Base-by-base conservation (phyloP, 2,888 invertebrate genomes). In the Amblyjoppa proteus region DNA sequence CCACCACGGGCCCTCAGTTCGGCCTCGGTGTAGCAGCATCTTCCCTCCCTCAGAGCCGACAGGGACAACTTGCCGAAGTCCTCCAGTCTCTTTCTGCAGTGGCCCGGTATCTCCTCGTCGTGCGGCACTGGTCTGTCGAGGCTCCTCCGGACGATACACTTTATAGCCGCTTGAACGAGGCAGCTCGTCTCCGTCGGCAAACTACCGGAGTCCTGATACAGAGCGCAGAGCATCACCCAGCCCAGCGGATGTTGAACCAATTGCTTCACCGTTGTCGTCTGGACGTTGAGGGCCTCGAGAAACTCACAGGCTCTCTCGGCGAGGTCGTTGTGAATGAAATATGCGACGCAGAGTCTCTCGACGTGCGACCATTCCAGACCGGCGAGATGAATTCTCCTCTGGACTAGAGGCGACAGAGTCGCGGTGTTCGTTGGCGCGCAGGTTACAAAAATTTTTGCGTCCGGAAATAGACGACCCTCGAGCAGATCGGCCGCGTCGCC, bases 401-500 rank as follows among this genome's bases (percentile, higher is more conserved):
- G 95, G 13, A 95, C 94, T 34, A 94, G 91, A 0, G 94, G 94
- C 9, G 94, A 92, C 38, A 95, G 89, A 45, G 93, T 94, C 9
- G 90, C 88, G 41, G 94, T 93, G 83, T 94, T 93, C 56, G 92
- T 92, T 0, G 95, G 92, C 7, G 94, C 94, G 61, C 95, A 95
- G 34, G 95, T 95, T 64, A 95, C 94, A 73, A 95, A 91, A 31
- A 95, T 94, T 80, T 95, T 93, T 2, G 95, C 94, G 84, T 95
- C 95, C 0, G 95, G 95, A 88, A 95, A 95, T 41, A 95, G 91
- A 78, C 95, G 94, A 5, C 95, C 95, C 88, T 95, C 95, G 6
- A 95, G 90, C 2, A 95, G 92, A 82, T 95, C 95, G 58, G 94
- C 92, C 0, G 95, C 94, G 88, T 95, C 95, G 1, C 94, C 94